Percentiles rank a stretch among this genome's conserved stretches.
phyloP scores from a whole-genome alignment of 2,888 invertebrate species.

The Caenorhabditis sinica region DNA sequence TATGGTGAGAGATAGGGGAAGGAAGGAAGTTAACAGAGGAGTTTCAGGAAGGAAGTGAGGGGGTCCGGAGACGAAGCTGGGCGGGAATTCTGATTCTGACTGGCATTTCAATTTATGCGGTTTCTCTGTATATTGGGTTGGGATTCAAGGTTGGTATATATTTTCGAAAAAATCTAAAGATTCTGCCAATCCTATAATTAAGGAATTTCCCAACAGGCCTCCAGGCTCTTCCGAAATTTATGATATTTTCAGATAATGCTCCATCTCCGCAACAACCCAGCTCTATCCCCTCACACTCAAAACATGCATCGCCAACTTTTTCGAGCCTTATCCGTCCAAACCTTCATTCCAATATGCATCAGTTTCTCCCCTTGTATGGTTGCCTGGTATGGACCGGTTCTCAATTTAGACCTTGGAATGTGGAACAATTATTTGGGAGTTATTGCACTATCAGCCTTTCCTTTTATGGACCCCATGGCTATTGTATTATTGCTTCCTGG shows the following conservation, averaged over 20 bases:
- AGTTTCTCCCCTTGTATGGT: constrained; percentile 19
- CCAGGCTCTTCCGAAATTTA: neutral
- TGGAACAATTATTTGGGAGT: neutral
- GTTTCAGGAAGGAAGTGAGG: constrained; percentile 38
- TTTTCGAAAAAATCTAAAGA: neutral
- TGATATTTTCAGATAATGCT: neutral
- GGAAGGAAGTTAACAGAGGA: too few species aligned
- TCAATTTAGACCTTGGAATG: neutral
- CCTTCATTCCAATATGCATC: constrained; percentile 12
- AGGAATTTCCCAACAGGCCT: too few species aligned
- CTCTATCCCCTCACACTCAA: neutral
- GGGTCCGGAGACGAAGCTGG: constrained; percentile 36
- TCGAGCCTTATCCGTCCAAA: constrained; percentile 1
- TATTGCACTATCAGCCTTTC: constrained; percentile 15
- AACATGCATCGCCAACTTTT: neutral
- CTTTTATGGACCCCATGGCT: constrained; percentile 11
- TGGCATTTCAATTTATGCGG: constrained; percentile 47
- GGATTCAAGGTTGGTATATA: neutral
- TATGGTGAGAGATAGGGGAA: constrained; percentile 16
- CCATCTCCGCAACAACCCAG: neutral
- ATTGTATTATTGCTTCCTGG: constrained; percentile 9
- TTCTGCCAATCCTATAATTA: too few species aligned
- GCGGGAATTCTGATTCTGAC: constrained; percentile 43
- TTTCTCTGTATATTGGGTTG: constrained; percentile 33
- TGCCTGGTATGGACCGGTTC: constrained; percentile 11